Evolutionary conservation across 2,113 vertebrate species (phyloP), one percentile per base, ranked within the genome.

Genomic region (Todiramphus chloris): DNA sequence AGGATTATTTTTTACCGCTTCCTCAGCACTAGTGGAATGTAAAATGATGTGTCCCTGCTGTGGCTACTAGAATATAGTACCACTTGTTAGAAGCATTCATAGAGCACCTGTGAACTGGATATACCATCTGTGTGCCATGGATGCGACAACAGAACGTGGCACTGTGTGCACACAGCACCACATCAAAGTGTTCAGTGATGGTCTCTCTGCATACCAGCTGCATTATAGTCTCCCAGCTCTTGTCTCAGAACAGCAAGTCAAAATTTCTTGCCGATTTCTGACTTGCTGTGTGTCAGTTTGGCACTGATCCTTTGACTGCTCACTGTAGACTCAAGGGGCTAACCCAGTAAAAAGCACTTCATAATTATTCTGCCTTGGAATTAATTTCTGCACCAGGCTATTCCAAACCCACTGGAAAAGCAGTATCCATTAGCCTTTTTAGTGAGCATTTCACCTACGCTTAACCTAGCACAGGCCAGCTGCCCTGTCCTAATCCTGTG

Each of bases 221-320:
- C 43, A 31, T 1, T 18, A 35, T 1, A 78, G 25, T 4, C 27
- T 51, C 68, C 15, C 33, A 0, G 1, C 4, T n/a, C 64, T 10
- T 55, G 43, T 18, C 31, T 56, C 35, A 48, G 21, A 93, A 66
- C 4, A 58, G 41, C 27, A 70, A 46, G 33, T 59, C 21, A 74
- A 50, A 91, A 60, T 60, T 12, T 44, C 4, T 33, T 31, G 17
- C 39, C 43, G 17, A 4, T 37, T 83, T 67, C 24, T 79, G 46
- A 25, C 16, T 53, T 48, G 37, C 13, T 24, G 14, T 58, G 28
- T 14, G 6, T 33, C 48, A 13, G 5, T 44, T 76, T 28, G 31
- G 37, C 64, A 55, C 13, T n/a, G 28, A 55, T 41, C 55, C 51
- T 60, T 43, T 10, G 55, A 69, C 30, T 60, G 16, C 30, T 44